Conservation (phyloP, 2,113 vertebrate species). For the Grantiella picta region DNA sequence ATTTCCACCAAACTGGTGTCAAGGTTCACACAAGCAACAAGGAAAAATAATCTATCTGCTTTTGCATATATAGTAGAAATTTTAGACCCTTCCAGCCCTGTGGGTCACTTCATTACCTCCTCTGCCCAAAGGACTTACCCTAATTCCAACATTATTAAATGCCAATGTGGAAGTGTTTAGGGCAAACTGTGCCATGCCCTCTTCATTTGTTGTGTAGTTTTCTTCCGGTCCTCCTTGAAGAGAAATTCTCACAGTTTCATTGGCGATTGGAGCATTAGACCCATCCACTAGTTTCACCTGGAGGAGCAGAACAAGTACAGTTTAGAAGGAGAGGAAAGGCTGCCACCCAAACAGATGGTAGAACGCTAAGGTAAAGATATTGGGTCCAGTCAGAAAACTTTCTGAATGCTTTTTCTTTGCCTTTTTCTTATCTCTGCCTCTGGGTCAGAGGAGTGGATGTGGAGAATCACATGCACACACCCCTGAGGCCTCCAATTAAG, state of each 20-base stretch:
- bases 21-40: background rate
- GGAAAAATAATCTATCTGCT: background rate
- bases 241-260: constrained; percentile 54
- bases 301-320: background rate
- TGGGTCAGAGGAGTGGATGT: background rate
- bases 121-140: constrained; percentile 41
- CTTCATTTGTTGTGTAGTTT: constrained; percentile 66
- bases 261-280: constrained; percentile 47
- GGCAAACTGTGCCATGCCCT: constrained; percentile 60
- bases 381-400: background rate
- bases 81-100: background rate
- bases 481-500: background rate
- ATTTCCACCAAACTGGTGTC: background rate
- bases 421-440: background rate
- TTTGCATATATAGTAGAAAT: background rate
- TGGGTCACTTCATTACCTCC: background rate
- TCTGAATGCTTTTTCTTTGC: background rate
- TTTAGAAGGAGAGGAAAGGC: background rate
- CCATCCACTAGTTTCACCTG: constrained; percentile 71
- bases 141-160: background rate
- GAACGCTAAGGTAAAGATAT: background rate
- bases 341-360: background rate
- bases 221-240: background rate
- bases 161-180: constrained; percentile 23
- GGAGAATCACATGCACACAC: background rate